Base-by-base conservation (phyloP, 2,888 invertebrate species). In the Cantharis rufa region DNA sequence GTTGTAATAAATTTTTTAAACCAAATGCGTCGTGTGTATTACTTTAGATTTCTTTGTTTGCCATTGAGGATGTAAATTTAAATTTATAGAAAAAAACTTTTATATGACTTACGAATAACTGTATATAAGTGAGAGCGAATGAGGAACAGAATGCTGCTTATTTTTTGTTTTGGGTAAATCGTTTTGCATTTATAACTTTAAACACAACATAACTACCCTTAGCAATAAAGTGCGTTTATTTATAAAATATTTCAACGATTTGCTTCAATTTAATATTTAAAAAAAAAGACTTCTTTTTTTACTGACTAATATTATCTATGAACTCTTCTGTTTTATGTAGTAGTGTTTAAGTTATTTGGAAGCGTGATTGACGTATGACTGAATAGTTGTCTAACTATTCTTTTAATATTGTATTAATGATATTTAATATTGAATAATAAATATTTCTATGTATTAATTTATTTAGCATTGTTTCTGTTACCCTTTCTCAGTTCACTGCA, bases 391-490 rank as follows among this genome's bases (percentile, higher is more conserved):
- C 76, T 72, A 80, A 81, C 72, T 79, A 76, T 81, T 78, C 78
- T 78, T 63, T 62, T 73, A 75, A 71, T 68, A 71, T 62, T 74
- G 74, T 78, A 74, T 72, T 78, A 78, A 74, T 74, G 81, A 81
- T 80, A 82, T 82, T 82, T 81, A 82, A 81, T 82, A 82, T 80
- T 79, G 78, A 81, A 79, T 75, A 81, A 80, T 80, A 81, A 81
- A 81, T 74, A 79, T 81, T 81, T 81, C 76, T 81, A 80, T 80
- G 74, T 76, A 97, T 96, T 96, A 96, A 69, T 28, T 15, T 16
- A 27, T 69, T 15, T n/a, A 18, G 16, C n/a, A 5, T 64, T 21
- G 21, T 16, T 64, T 18, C 13, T 21, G 21, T 64, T 16, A 64
- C 7, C 64, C 24, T 24, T 15, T 13, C 1, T 27, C 27, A 1